These are phyloP conservation scores for Montipora capricornis DNA, from an alignment of 64 coral and sea anemone genomes.

Conservation along the genomic window DNA sequence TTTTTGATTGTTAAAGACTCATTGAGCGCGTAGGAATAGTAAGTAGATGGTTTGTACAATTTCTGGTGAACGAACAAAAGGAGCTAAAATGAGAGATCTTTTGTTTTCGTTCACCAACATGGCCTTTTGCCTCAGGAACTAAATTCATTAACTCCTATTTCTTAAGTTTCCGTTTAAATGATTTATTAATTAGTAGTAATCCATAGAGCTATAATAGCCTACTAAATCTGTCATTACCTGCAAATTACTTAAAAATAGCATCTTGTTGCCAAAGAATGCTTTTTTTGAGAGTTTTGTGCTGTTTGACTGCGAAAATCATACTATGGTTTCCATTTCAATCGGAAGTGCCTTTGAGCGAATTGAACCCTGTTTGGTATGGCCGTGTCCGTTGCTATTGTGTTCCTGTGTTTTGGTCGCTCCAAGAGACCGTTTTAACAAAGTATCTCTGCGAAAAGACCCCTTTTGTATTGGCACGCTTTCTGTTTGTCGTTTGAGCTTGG, in stretches of 20 bases:
- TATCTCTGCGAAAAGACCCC: constrained; percentile 22
- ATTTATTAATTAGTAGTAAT: background rate
- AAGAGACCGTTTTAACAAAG: constrained; percentile 12
- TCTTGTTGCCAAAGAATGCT: too few relatives aligned
- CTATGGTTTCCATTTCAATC: constrained; percentile 44
- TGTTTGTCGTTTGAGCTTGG: constrained; percentile 43
- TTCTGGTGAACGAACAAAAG: too few relatives aligned
- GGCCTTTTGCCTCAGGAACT: too few relatives aligned
- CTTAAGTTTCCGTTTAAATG: background rate
- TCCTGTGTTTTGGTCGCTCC: background rate
- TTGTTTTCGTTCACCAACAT: too few relatives aligned
- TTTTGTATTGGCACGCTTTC: constrained; percentile 20
- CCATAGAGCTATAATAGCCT: too few relatives aligned
- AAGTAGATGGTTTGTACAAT: too few relatives aligned
- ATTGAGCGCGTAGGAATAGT: too few relatives aligned
- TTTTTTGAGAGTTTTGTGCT: background rate
- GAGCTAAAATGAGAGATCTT: too few relatives aligned
- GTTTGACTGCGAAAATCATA: background rate
- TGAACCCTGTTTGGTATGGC: constrained; percentile 31
- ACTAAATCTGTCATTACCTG: too few relatives aligned
- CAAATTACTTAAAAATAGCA: too few relatives aligned
- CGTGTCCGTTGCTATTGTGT: constrained; percentile 9
- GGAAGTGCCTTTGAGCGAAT: background rate
- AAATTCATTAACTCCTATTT: background rate
- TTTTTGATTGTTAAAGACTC: too few relatives aligned